These are phyloP conservation scores for Drosophila meridionalis DNA, from an alignment of 2,888 invertebrate species.

Conservation along the genomic window DNA sequence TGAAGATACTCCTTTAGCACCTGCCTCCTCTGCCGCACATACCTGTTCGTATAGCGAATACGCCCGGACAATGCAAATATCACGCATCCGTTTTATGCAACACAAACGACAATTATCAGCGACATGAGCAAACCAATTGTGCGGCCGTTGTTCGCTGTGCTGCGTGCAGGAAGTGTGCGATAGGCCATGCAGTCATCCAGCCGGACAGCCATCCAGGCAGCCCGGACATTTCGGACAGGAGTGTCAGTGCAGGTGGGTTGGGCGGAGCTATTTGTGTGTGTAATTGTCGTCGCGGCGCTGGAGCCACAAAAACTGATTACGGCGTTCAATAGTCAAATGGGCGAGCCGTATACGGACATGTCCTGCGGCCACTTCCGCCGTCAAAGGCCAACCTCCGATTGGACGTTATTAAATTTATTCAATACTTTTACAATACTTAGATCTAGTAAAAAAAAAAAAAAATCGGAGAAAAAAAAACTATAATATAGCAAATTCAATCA, in stretches of 20 bases:
- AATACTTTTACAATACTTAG: slow-evolving; percentile 71
- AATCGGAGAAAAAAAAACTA: slow-evolving; percentile 26
- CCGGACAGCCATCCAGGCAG: background rate
- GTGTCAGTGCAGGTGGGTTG: background rate
- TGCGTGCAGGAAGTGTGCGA: slow-evolving; percentile 62
- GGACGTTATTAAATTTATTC: slow-evolving; percentile 73
- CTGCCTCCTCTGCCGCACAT: background rate
- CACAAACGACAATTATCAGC: slow-evolving; percentile 78
- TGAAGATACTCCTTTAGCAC: background rate
- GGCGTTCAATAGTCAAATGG: slow-evolving; percentile 52
- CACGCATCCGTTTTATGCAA: slow-evolving; percentile 71
- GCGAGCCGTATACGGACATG: slow-evolving; percentile 25
- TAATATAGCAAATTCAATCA: slow-evolving; percentile 19
- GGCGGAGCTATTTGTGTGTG: slow-evolving; percentile 57
- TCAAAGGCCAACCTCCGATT: slow-evolving; percentile 24
- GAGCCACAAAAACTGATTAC: slow-evolving; percentile 69
- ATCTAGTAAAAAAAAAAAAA: slow-evolving; percentile 45
- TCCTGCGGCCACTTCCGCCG: slow-evolving; percentile 34
- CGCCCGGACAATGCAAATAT: slow-evolving; percentile 13
- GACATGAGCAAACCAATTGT: slow-evolving; percentile 79
- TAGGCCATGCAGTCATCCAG: slow-evolving; percentile 42
- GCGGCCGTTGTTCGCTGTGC: slow-evolving; percentile 36
- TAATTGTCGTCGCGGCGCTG: slow-evolving; percentile 56
- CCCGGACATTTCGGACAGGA: slow-evolving; percentile 1
- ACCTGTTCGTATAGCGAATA: slow-evolving; percentile 12